Conservation (phyloP, 2,888 invertebrate genomes). For the Apocheima hispidaria region DNA sequence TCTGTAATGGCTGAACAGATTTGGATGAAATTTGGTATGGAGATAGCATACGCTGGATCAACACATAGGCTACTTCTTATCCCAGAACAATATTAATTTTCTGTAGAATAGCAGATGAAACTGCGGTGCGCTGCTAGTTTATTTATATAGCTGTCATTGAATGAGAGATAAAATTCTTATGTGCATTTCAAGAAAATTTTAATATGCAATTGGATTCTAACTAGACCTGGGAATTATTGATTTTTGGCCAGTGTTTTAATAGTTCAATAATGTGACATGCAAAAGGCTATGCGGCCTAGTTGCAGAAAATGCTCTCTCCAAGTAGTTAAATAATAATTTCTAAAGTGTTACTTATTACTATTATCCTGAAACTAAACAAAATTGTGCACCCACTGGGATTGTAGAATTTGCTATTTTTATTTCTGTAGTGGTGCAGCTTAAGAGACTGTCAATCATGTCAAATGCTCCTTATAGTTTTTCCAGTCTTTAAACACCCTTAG, state of each 20-base stretch:
- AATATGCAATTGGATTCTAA: neutral
- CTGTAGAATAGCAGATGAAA: too few species aligned
- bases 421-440: slow-evolving; percentile 76
- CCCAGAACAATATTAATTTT: too few species aligned
- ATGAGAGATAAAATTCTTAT: neutral
- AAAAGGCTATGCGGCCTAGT: too few species aligned
- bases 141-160: neutral
- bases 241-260: too few species aligned
- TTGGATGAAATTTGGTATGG: too few species aligned
- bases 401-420: slow-evolving; percentile 64
- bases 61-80: too few species aligned
- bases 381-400: slow-evolving; percentile 36
- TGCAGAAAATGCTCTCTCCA: too few species aligned
- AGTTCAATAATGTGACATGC: too few species aligned
- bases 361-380: slow-evolving; percentile 15
- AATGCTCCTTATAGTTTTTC: slow-evolving; percentile 30
- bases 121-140: too few species aligned
- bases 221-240: too few species aligned
- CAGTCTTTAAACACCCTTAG: slow-evolving; percentile 16
- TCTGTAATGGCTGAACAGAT: too few species aligned
- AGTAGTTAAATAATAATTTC: neutral
- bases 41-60: too few species aligned
- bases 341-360: neutral
- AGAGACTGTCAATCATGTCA: slow-evolving; percentile 57
- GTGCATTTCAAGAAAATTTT: neutral